phyloP scores from a whole-genome alignment of 1,140 invertebrate species.

The Aporrectodea caliginosa region DNA sequence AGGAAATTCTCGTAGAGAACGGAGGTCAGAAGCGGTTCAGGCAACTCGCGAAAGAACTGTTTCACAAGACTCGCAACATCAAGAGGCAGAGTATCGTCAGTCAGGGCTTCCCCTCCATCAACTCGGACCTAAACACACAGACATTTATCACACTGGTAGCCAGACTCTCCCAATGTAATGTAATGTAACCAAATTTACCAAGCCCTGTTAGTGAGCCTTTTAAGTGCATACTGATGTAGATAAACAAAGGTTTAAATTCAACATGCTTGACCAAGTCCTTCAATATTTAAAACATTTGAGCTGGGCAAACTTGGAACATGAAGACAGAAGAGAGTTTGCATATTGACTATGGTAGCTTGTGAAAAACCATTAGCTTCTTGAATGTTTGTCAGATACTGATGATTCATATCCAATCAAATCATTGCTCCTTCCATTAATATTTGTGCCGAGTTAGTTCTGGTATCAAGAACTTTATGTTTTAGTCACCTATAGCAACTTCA shows the following conservation, averaged over 20 bases:
- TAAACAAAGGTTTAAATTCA: neutral
- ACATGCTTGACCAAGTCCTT: neutral
- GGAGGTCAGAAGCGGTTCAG: slow-evolving; percentile 73
- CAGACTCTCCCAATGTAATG: neutral
- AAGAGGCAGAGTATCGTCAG: slow-evolving; percentile 67
- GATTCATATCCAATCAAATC: no score
- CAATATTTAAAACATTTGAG: no score
- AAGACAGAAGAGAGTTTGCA: no score
- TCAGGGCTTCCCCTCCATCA: slow-evolving; percentile 56
- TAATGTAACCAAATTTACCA: neutral
- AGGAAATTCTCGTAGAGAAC: slow-evolving; percentile 60
- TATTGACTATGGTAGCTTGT: no score
- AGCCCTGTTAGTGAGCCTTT: neutral
- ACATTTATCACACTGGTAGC: slow-evolving; percentile 49
- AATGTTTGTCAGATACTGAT: no score
- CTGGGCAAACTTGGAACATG: no score
- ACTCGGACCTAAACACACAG: slow-evolving; percentile 11
- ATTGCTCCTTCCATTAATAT: no score
- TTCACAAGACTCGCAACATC: slow-evolving; percentile 79
- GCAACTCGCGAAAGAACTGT: slow-evolving; percentile 73
- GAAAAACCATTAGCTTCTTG: no score
- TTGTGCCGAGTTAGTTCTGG: no score
- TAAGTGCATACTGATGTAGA: neutral
- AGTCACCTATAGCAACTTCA: no score
- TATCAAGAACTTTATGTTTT: no score